Conservation (phyloP, 1,140 invertebrate species). For the Nephila pilipes region DNA sequence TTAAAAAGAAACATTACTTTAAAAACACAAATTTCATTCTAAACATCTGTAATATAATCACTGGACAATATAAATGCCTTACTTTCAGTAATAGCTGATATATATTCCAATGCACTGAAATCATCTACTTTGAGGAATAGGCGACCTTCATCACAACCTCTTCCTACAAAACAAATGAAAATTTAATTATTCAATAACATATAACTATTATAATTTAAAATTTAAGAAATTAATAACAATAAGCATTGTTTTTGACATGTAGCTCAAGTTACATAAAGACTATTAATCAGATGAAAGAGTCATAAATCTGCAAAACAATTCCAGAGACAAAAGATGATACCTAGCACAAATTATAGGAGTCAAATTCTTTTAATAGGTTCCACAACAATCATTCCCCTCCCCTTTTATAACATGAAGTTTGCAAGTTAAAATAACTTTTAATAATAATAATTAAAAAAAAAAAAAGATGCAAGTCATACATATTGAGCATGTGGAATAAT, state of each 20-base stretch:
- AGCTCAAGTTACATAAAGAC: background rate
- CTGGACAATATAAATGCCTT: background rate
- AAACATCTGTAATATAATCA: background rate
- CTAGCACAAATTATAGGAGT: background rate
- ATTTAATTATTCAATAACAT: background rate
- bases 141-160: slow-evolving; percentile 88
- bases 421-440: too few species aligned
- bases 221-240: background rate
- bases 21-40: background rate
- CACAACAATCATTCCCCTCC: too few species aligned
- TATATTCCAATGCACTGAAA: slow-evolving; percentile 85
- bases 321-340: background rate
- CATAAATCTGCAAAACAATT: background rate
- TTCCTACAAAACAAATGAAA: slow-evolving; percentile 79
- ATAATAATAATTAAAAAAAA: too few species aligned
- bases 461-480: too few species aligned
- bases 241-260: background rate
- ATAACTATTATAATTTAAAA: background rate
- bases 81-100: slow-evolving; percentile 79
- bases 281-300: background rate
- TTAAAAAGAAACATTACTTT: background rate
- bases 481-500: too few species aligned
- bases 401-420: too few species aligned
- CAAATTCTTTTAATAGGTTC: too few species aligned
- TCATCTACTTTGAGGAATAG: slow-evolving; percentile 86